Base-by-base conservation (phyloP, 2,888 invertebrate species). In the Blastobasis adustella region DNA sequence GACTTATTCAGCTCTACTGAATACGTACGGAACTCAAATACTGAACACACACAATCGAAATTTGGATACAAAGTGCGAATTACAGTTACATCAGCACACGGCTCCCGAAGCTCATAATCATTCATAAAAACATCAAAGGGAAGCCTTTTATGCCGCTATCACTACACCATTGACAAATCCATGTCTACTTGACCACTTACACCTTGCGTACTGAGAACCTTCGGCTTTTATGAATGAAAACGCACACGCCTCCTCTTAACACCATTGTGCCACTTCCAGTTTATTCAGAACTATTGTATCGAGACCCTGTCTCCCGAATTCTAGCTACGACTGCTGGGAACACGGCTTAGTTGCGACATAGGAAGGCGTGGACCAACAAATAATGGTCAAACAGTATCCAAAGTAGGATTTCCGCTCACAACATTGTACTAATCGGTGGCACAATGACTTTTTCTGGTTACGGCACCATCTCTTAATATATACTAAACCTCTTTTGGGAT, bases 381-480 rank as follows among this genome's bases (percentile, higher is more conserved):
- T 45, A 36, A 4, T 45, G 45, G 45, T 45, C 7, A 37, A 8
- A 10, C n/a, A 23, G 23, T 23, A 23, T 23, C 23, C 23, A 23
- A 23, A 23, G 23, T 23, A 23, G 23, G 23, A 60, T 54, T 83
- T 84, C 84, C 83, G 81, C 72, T 79, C 71, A 58, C 76, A 56
- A 58, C 59, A 60, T 60, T 63, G 66, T 67, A 72, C 76, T 81
- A 82, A 82, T 73, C 72, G 68, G 44, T 56, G 55, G 53, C 54
- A 81, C 79, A 83, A 80, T 81, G 70, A 69, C 64, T 65, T 49
- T 23, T 70, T 73, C 69, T 70, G 56, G 65, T 67, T 67, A 67
- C 64, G 58, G 56, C 60, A 58, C 45, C 44, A 1, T 23, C 23
- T 23, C 23, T 23, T 23, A 23, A 23, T 23, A 23, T 23, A 23